Base-by-base conservation (phyloP, 2,113 vertebrate species). In the Anoplopoma fimbria region DNA sequence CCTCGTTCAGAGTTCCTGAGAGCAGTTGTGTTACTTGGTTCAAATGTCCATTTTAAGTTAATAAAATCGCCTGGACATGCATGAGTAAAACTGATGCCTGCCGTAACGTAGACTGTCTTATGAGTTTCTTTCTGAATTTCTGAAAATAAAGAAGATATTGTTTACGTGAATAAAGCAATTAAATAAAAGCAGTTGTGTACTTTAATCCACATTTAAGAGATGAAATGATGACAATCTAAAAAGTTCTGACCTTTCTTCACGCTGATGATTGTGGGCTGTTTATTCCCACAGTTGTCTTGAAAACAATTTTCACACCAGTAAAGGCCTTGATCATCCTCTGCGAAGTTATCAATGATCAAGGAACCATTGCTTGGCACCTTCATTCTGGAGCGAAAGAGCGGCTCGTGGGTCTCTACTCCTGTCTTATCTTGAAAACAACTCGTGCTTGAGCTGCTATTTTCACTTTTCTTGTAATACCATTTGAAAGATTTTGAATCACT, bases 261-360 rank as follows among this genome's bases (percentile, higher is more conserved):
- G 13, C n/a, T 69, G 73, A 85, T 14, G 42, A 64, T 68, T 25
- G 29, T 27, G 6, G 0, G 1, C 27, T 4, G 2, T 34, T 55
- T 3, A 2, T 3, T 38, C 9, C 0, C 0, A 34, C 87, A 91
- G 0, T 0, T 9, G 4, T 6, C 0, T 12, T 55, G 1, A 57
- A 23, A 9, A 68, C 87, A 89, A 1, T 29, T 12, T 77, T 86
- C n/a, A 86, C 93, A 94, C 45, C 74, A 67, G 84, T 94, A 94
- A 14, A 47, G n/a, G n/a, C 93, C 92, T 67, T 89, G 38, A 71
- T 91, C 47, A 0, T 72, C 19, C n/a, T 89, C 75, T 42, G 23
- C 77, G 7, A 94, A 82, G 62, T 0, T 0, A 6, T 14, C 14
- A 40, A 94, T 93, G 27, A 88, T 4, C 75, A 94, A 80, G 31